A percentile compares a stretch with the other conserved stretches of the same genome.
Conservation (phyloP, 2,888 invertebrate genomes). For the Diaprepes abbreviatus region DNA sequence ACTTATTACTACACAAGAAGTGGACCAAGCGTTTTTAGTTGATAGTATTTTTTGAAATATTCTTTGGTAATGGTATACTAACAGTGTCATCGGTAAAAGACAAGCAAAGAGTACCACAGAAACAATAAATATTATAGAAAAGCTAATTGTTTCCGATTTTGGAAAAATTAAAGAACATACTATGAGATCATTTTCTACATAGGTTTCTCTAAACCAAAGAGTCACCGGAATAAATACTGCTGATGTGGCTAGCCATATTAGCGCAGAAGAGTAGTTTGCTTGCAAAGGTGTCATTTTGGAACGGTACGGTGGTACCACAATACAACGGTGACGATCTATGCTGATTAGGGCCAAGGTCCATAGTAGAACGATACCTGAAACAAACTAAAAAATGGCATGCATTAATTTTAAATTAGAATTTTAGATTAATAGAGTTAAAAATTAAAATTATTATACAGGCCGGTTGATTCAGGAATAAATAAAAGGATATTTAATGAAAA, state of each 20-base stretch:
- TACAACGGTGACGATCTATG: conserved; percentile 72
- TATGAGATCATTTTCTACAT: conserved; percentile 56
- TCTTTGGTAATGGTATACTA: conserved; percentile 71
- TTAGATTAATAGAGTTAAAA: no score
- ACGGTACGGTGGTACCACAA: conserved; percentile 71
- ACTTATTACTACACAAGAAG: conserved; percentile 66
- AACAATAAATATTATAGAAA: conserved; percentile 70
- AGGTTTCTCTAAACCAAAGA: conserved; percentile 69
- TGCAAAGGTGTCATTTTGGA: conserved; percentile 68
- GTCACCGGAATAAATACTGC: conserved; percentile 69
- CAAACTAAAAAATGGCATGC: conserved; percentile 67
- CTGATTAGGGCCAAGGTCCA: conserved; percentile 74
- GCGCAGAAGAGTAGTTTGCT: conserved; percentile 65
- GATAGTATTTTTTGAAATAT: conserved; percentile 71
- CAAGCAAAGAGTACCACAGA: conserved; percentile 69
- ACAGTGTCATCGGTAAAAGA: conserved; percentile 70
- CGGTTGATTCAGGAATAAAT: no score
- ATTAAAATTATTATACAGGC: no score
- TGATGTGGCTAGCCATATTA: conserved; percentile 70
- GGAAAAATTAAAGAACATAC: conserved; percentile 73
- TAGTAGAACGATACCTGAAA: conserved; percentile 72
- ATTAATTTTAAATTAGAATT: background rate
- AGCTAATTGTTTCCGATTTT: conserved; percentile 66
- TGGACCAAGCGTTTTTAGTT: conserved; percentile 70
- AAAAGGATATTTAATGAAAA: no score